phyloP scores from a whole-genome alignment of 2,888 invertebrate genomes.

The Lapara coniferarum region DNA sequence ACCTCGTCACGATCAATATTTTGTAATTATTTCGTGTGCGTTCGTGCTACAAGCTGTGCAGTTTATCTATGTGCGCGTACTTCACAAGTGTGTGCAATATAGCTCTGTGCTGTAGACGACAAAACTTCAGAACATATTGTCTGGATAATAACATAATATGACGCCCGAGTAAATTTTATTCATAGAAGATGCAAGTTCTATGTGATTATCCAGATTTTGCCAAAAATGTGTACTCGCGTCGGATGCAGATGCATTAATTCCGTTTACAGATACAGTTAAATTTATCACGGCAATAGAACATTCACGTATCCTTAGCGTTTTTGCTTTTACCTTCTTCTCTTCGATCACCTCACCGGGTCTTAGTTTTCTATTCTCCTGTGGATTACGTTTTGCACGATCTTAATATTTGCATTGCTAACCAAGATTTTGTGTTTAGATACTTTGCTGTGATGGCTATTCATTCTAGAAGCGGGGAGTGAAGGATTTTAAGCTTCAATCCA shows the following conservation, averaged over 20 bases:
- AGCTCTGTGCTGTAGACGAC: slow-evolving; percentile 74
- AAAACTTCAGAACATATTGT: slow-evolving; percentile 57
- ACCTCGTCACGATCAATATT: slow-evolving; percentile 50
- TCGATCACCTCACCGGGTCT: slow-evolving; percentile 97
- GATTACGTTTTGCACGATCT: slow-evolving; percentile 80
- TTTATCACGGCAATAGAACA: slow-evolving; percentile 80
- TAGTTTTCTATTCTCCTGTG: slow-evolving; percentile 94
- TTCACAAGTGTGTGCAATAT: slow-evolving; percentile 78
- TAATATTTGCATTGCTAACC: slow-evolving; percentile 67
- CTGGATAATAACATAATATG: slow-evolving; percentile 72
- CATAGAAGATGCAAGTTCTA: slow-evolving; percentile 38
- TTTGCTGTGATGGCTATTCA: slow-evolving; percentile 63
- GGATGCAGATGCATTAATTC: slow-evolving; percentile 76
- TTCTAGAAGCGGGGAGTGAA: slow-evolving; percentile 71
- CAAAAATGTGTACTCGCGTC: slow-evolving; percentile 65
- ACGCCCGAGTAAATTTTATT: slow-evolving; percentile 29
- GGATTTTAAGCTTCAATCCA: slow-evolving; percentile 68
- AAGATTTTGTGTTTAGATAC: slow-evolving; percentile 53
- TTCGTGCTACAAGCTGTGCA: slow-evolving; percentile 82
- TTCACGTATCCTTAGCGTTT: slow-evolving; percentile 74
- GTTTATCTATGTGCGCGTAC: slow-evolving; percentile 74
- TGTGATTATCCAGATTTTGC: slow-evolving; percentile 68
- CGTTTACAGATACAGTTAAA: slow-evolving; percentile 75
- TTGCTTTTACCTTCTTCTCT: slow-evolving; percentile 94
- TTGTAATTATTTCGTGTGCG: slow-evolving; percentile 72